Evolutionary conservation across 2,797 vertebrate species (phyloP), one percentile per base, ranked within the genome.

Genomic region (Fistularia tabacaria): DNA sequence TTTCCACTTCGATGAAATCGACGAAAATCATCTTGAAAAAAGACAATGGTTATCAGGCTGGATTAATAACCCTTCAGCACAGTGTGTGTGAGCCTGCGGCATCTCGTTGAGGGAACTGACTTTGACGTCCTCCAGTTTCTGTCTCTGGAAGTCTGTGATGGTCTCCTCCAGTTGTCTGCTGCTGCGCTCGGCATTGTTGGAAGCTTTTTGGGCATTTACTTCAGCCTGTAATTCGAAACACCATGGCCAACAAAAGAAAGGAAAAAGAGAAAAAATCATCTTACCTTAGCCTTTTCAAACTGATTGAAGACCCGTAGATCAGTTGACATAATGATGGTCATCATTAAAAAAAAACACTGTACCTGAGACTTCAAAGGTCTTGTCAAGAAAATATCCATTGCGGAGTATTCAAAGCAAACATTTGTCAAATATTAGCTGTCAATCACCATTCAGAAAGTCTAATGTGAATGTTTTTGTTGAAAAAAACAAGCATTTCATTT

Each of bases 1-100:
- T 92, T 82, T 94, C 92, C 8, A 93, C 81, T 9, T 86, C 92
- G 37, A 93, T 77, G 45, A 95, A 95, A 49, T 94, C 91, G 0
- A 41, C 75, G 62, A 94, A 90, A 44, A 93, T 86, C 51, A 51
- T 91, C 93, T 94, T 56, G 47, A 53, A 38, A 3, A 8, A 43
- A 10, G 1, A 37, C 49, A 37, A 12, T 6, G 7, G 3, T 46
- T 14, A 3, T 13, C 6, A 46, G 25, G 37, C 10, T 9, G 11
- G 13, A 36, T 14, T 38, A 1, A n/a, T n/a, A n/a, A n/a, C n/a
- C n/a, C n/a, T n/a, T n/a, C n/a, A n/a, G n/a, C n/a, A n/a, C n/a
- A n/a, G 10, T 12, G 3, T 41, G 38, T 43, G 10, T n/a, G 8
- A n/a, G 11, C 25, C 5, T 25, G 25, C 25, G 5, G 5, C 2